phyloP scores from a whole-genome alignment of 2,888 invertebrate species.

The Lasioglossum calceatum region DNA sequence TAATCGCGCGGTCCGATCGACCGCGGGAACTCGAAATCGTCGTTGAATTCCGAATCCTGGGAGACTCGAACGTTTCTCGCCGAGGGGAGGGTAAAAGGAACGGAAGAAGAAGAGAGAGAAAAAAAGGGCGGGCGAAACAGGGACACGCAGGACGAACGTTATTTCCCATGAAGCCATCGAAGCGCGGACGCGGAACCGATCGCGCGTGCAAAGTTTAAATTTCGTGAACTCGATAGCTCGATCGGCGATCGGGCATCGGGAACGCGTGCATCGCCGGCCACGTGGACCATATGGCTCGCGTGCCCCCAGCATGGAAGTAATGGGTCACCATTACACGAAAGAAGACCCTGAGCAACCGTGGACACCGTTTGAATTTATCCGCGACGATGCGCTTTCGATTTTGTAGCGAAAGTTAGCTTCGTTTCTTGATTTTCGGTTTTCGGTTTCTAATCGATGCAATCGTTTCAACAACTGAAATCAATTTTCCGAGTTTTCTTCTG shows the following conservation, averaged over 20 bases:
- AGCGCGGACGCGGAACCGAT: conserved; percentile 69
- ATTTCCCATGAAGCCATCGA: conserved; percentile 74
- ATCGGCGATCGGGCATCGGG: conserved; percentile 61
- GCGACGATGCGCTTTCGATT: not conserved
- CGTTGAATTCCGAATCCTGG: conserved; percentile 3
- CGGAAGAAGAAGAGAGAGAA: not conserved
- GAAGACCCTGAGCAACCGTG: conserved; percentile 61
- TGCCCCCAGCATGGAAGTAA: conserved; percentile 81
- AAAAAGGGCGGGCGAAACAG: not conserved
- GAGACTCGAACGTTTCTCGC: not conserved
- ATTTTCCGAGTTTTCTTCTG: not conserved
- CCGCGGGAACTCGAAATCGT: not conserved
- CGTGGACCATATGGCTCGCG: conserved; percentile 78
- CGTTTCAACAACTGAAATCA: not conserved
- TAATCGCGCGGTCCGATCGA: conserved; percentile 18
- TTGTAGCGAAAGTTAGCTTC: not conserved
- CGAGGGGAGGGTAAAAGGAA: not conserved
- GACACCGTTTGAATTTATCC: not conserved
- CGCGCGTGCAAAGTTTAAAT: conserved; percentile 76
- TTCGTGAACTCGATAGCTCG: conserved; percentile 78
- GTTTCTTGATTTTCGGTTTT: not conserved
- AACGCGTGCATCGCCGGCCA: conserved; percentile 66
- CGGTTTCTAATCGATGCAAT: not conserved
- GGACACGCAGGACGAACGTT: conserved; percentile 22
- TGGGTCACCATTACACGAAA: conserved; percentile 74